phyloP scores from a whole-genome alignment of 2,113 vertebrate species.

The Triplophysa rosa region DNA sequence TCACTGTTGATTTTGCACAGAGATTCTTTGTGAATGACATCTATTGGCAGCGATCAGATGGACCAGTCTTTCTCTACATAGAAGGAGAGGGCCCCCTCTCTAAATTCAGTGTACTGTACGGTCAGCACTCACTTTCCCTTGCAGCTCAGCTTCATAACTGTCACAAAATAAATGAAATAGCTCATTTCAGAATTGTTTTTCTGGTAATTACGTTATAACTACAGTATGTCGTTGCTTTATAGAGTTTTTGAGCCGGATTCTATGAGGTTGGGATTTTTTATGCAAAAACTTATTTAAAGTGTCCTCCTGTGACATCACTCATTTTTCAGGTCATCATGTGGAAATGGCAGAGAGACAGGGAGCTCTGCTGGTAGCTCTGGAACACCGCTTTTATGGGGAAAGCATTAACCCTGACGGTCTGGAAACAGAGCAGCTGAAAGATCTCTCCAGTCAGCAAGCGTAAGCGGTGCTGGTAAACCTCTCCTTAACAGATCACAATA shows the following conservation, averaged over 20 bases:
- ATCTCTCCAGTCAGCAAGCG: constrained; percentile 83
- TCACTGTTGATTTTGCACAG: constrained; percentile 57
- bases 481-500: background rate
- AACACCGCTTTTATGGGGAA: constrained; percentile 86
- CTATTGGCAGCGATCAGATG: constrained; percentile 66
- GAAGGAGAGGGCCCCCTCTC: constrained; percentile 78
- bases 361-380: constrained; percentile 79
- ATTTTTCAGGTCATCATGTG: constrained; percentile 77
- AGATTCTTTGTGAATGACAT: constrained; percentile 79
- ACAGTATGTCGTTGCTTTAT: too few species aligned
- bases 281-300: too few species aligned
- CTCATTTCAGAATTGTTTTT: too few species aligned
- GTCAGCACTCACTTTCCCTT: constrained; percentile 57
- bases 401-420: constrained; percentile 78
- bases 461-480: constrained; percentile 60
- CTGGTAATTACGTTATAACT: too few species aligned
- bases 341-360: constrained; percentile 73
- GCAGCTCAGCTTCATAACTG: background rate
- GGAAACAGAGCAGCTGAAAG: constrained; percentile 65
- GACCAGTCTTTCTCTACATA: constrained; percentile 82
- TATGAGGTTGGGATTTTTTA: too few species aligned
- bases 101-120: constrained; percentile 69
- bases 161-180: background rate
- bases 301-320: background rate
- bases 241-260: too few species aligned